Evolutionary conservation across 2,888 invertebrate genomes (phyloP).

Genomic region (Oscheius myriophilus): DNA sequence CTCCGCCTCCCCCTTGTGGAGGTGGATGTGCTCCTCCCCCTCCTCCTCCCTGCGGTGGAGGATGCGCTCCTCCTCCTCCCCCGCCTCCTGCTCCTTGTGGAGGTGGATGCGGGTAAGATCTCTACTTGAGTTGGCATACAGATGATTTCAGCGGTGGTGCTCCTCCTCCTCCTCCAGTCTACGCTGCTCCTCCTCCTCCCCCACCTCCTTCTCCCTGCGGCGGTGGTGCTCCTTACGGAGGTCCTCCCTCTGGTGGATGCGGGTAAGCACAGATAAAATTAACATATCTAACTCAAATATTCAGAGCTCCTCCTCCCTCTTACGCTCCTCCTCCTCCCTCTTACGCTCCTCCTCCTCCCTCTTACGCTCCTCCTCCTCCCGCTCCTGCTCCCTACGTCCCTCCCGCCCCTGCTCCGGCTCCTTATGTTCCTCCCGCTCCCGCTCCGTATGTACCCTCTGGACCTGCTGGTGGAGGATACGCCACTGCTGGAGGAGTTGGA

Average conservation of each 20-base stretch:
- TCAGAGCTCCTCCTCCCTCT: too few relatives aligned
- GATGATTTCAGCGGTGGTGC: constrained; percentile 3
- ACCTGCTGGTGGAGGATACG: constrained; percentile 6
- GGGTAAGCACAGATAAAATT: too few relatives aligned
- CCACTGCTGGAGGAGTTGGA: neutral
- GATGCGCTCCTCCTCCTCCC: constrained; percentile 1
- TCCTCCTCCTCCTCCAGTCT: too few relatives aligned
- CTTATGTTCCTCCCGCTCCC: neutral
- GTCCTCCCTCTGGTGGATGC: constrained; percentile 1
- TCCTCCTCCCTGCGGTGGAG: constrained; percentile 19
- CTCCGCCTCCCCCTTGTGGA: constrained; percentile 18
- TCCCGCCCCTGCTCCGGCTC: constrained; percentile 5
- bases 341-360: too few relatives aligned
- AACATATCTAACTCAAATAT: too few relatives aligned
- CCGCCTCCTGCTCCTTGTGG: neutral
- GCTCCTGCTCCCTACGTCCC: neutral
- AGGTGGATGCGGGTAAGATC: constrained; percentile 8
- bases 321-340: too few relatives aligned
- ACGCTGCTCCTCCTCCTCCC: constrained; percentile 6
- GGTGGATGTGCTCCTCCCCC: constrained; percentile 24
- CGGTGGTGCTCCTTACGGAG: neutral
- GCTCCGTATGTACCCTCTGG: neutral
- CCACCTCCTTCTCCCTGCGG: constrained; percentile 1
- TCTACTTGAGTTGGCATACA: neutral
- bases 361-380: neutral